A percentile compares a stretch with the other conserved stretches of the same genome.
These are phyloP conservation scores for Phrynocephalus forsythii DNA, from an alignment of 2,797 vertebrate genomes.

Conservation along the genomic window DNA sequence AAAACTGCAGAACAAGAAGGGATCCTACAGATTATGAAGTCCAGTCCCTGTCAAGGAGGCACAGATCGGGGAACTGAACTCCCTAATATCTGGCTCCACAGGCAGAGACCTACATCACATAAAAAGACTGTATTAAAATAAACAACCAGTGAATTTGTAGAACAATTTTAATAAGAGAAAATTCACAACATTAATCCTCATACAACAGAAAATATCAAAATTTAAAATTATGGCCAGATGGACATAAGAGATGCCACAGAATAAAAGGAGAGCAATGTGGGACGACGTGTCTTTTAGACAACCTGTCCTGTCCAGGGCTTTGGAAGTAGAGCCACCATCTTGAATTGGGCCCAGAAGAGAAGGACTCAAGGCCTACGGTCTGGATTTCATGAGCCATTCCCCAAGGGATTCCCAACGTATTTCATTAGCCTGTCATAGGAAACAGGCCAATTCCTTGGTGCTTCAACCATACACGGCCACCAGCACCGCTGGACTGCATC, in stretches of 20 bases:
- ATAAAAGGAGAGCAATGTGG: neutral
- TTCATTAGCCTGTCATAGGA: no score
- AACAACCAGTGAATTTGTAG: neutral
- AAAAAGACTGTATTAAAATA: neutral
- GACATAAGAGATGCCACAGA: neutral
- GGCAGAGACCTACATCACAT: neutral
- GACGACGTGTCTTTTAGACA: neutral
- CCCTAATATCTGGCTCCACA: no score
- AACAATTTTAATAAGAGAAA: neutral
- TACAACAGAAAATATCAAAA: neutral
- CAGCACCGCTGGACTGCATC: neutral
- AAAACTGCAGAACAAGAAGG: no score
- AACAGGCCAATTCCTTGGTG: no score
- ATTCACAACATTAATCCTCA: neutral
- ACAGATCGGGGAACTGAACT: no score
- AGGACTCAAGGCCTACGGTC: no score
- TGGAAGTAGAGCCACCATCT: neutral
- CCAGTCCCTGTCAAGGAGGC: no score
- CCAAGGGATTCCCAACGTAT: neutral
- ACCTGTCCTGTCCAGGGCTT: neutral
- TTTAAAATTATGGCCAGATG: neutral
- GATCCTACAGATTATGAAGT: no score
- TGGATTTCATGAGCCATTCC: neutral
- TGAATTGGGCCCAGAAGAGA: neutral
- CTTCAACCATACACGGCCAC: no score